Percentiles rank a stretch among this genome's conserved stretches.
These are phyloP conservation scores for Unio delphinus DNA, from an alignment of 2,888 invertebrate genomes.

Conservation along the genomic window DNA sequence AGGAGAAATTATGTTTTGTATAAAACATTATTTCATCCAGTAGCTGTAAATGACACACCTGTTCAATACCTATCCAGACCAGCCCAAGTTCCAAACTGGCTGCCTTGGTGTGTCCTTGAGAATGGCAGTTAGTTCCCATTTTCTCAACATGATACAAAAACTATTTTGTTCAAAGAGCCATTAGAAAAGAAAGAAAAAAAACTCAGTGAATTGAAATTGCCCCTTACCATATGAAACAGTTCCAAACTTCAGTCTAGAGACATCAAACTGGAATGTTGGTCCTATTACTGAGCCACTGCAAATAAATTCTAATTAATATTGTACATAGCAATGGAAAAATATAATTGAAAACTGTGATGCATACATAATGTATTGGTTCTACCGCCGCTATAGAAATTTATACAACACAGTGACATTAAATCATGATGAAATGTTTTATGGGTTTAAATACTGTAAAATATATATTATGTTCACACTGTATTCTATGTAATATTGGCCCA, in stretches of 20 bases:
- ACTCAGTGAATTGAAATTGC: neutral
- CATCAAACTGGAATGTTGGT: conserved; percentile 72
- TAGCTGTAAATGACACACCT: too few relatives aligned
- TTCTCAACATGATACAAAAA: neutral
- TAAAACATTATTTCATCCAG: too few relatives aligned
- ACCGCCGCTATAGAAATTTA: too few relatives aligned
- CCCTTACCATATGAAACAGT: conserved; percentile 67
- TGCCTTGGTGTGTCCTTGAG: neutral
- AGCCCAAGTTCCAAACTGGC: neutral
- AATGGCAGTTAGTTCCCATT: too few relatives aligned
- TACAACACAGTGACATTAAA: too few relatives aligned
- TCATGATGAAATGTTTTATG: too few relatives aligned
- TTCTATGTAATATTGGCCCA: too few relatives aligned
- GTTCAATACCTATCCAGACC: neutral
- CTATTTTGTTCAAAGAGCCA: too few relatives aligned
- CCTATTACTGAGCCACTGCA: conserved; percentile 70
- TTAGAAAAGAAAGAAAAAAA: neutral
- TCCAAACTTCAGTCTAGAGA: conserved; percentile 69
- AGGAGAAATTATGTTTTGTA: too few relatives aligned
- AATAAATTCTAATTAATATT: conserved; percentile 7
- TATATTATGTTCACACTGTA: too few relatives aligned
- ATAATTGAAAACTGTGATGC: neutral
- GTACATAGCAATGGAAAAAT: neutral
- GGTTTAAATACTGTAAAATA: too few relatives aligned
- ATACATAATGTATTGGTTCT: too few relatives aligned